Evolutionary conservation across 2,113 vertebrate species (phyloP), one percentile per base, ranked within the genome.

Genomic region (Boleophthalmus pectinirostris): DNA sequence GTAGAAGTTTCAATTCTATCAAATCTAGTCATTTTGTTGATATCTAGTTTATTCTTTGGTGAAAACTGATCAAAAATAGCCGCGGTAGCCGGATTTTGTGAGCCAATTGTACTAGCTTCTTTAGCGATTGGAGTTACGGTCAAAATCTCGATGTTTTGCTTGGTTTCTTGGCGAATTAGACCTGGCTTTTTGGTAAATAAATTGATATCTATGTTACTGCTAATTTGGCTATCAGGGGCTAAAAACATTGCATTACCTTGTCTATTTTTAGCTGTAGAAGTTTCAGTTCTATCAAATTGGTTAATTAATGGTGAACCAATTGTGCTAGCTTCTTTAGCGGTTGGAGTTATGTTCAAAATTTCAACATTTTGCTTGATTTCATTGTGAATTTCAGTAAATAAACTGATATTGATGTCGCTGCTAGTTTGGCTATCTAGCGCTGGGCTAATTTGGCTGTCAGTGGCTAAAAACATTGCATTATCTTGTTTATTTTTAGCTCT

Each of bases 31-130:
- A n/a, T n/a, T n/a, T n/a, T n/a, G n/a, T n/a, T n/a, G n/a, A n/a
- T n/a, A n/a, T n/a, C n/a, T n/a, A n/a, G n/a, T n/a, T n/a, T n/a
- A n/a, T n/a, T n/a, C n/a, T n/a, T n/a, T n/a, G n/a, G n/a, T n/a
- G n/a, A n/a, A n/a, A n/a, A n/a, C n/a, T n/a, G n/a, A n/a, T n/a
- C n/a, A n/a, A n/a, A n/a, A n/a, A n/a, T n/a, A n/a, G 57, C 33
- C 7, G 68, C 69, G 72, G 83, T 57, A 77, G 74, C 1, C 35
- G 78, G 61, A 0, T n/a, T 56, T 54, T 54, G 51, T n/a, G 10
- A 54, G 9, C 10, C 8, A 9, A 23, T 23, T 24, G 11, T 23
- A 1, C 3, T 21, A 8, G 2, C 18, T 24, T 57, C 54, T 57
- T 24, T 57, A 11, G 3, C 10, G 21, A 9, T 23, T 57, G 18